Evolutionary conservation across 35 echinoderm and acorn worm genomes (phyloP).

Genomic region (Hemicentrotus pulcherrimus): DNA sequence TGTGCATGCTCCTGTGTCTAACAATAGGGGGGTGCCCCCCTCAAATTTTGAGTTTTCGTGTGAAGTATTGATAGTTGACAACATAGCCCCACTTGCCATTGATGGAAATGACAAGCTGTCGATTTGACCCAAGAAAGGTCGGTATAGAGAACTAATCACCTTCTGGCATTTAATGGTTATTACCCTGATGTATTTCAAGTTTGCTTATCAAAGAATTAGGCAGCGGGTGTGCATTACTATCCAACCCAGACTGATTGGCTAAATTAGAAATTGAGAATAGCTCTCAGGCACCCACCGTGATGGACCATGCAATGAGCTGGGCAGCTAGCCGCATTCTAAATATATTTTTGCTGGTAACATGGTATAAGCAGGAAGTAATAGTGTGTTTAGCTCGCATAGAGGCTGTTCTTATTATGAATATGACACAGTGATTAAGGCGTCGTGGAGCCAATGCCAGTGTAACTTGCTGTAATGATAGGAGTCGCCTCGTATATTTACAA

Average conservation of each 20-base stretch:
- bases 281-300: not conserved
- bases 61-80: not conserved
- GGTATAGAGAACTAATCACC: not conserved
- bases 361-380: not conserved
- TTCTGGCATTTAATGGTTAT: not conserved
- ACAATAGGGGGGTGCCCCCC: not conserved
- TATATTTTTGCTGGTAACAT: not conserved
- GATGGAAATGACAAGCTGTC: not conserved
- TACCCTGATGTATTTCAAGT: not conserved
- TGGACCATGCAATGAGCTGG: not conserved
- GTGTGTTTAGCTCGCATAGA: not conserved
- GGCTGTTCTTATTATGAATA: not conserved
- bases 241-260: constrained; percentile 7
- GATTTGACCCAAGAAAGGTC: not conserved
- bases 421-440: not conserved
- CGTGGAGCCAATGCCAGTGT: not conserved
- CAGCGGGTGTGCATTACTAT: constrained; percentile 1
- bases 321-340: not conserved
- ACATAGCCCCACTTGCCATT: not conserved
- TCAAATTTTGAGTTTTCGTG: not conserved
- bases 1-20: not conserved
- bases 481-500: not conserved
- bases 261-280: not conserved
- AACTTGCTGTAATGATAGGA: not conserved
- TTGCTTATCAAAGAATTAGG: not conserved